phyloP scores from a whole-genome alignment of 2,113 vertebrate species.

The Malurus elegans region DNA sequence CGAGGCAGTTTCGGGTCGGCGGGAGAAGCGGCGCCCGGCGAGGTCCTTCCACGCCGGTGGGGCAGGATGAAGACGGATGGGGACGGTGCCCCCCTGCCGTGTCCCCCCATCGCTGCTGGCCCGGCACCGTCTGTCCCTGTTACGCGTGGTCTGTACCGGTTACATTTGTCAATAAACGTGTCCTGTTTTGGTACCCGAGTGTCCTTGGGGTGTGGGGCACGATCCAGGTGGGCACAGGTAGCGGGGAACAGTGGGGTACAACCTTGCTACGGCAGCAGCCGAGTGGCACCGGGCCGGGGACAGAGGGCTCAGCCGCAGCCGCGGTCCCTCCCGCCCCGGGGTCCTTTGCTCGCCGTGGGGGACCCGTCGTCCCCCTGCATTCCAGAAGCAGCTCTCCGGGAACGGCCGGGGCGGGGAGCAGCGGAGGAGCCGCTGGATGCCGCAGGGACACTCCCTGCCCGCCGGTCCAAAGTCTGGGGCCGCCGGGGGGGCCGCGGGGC shows the following conservation, averaged over 20 bases:
- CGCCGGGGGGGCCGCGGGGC: not conserved
- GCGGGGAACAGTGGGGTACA: not conserved
- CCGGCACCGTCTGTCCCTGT: not conserved
- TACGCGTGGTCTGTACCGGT: constrained; percentile 37
- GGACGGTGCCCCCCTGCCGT: not conserved
- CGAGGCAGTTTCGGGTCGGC: constrained; percentile 9
- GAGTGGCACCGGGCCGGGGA: not conserved
- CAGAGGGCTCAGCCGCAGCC: not conserved
- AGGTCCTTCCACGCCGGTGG: not conserved
- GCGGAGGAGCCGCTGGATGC: not conserved
- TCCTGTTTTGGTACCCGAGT: constrained; percentile 21
- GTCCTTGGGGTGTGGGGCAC: not conserved
- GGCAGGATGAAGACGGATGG: not conserved
- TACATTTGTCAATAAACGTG: constrained; percentile 60
- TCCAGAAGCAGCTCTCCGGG: not conserved
- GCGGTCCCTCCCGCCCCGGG: not conserved
- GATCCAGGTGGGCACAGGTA: not conserved
- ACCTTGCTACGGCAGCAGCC: too few species aligned
- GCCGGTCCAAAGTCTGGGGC: not conserved
- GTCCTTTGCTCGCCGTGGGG: too few species aligned
- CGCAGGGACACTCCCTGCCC: not conserved
- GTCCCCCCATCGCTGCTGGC: not conserved
- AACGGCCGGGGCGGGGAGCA: not conserved
- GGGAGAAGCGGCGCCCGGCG: not conserved
- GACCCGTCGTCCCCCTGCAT: not conserved